Evolutionary conservation across 2,797 vertebrate genomes (phyloP), one percentile per base, ranked within the genome.

Genomic region (Diceros bicornis): DNA sequence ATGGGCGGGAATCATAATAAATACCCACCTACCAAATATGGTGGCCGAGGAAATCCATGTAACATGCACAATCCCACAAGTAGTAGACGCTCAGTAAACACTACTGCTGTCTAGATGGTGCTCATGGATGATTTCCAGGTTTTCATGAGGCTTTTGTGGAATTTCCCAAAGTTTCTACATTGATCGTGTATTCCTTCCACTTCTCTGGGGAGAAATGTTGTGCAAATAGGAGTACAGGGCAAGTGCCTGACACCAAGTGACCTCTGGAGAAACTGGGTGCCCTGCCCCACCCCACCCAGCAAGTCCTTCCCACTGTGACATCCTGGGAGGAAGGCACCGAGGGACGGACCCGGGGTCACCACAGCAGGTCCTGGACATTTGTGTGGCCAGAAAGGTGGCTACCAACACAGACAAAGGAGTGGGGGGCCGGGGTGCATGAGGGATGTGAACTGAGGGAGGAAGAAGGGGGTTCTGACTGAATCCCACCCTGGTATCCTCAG

Each of bases 251-350:
- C 50, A 41, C 75, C 50, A 34, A 82, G 16, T 7, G 21, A 59
- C 83, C 37, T 37, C 59, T 72, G 57, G 59, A 74, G 66, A 87
- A 3, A 20, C 13, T 14, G 21, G 29, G n/a, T 25, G 20, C 21
- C 74, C 57, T 4, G 10, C 6, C 12, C 34, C 27, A 44, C 37
- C 21, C 21, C 11, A 0, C 20, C 34, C 0, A 0, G 37, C 64
- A 74, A 59, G 74, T 59, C 61, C 34, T 57, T 18, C 29, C 44
- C 32, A 34, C 8, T 32, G 64, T 37, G 72, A 41, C 0, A 1
- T 50, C 47, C 1, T 0, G 1, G 6, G 34, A 57, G 55, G 72
- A 77, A 9, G n/a, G 68, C 13, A 7, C 20, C 0, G 2, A 20
- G 47, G 64, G 41, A 34, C 44, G 0, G 25, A n/a, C 4, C n/a